Evolutionary conservation across 1,140 invertebrate genomes (phyloP), one percentile per base, ranked within the genome.

Genomic region (Aphis gossypii): DNA sequence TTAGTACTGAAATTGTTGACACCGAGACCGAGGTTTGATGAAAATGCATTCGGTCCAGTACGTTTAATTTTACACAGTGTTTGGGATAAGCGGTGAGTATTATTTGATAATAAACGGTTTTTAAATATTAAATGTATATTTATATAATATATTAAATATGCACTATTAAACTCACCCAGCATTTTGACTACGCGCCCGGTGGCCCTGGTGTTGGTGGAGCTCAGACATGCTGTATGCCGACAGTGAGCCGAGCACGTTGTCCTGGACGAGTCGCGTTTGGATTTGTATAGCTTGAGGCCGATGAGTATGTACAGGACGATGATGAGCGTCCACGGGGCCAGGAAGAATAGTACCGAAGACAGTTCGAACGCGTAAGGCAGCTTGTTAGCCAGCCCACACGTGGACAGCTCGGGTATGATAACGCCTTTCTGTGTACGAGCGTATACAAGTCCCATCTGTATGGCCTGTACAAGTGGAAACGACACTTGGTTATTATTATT

Each of bases 321-420:
- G 94, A 99, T 98, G 48, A 98, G 95, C 11, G 97, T 97, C 98
- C 99, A 98, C 1, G 98, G 98, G 2, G 97, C 96, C 7, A 98
- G 96, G 95, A 99, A 99, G 95, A 99, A 98, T 25, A 98, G 95
- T 94, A 98, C 96, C 0, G 97, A 98, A 1, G 98, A 98, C 92
- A 98, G 96, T 94, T 98, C 97, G 94, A 98, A 99, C 1, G 97
- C 96, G 95, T 98, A 97, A 30, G 92, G 92, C 0, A 93, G 38
- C 25, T 93, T 51, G 82, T 93, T 93, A 48, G 48, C 76, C 14
- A 93, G 30, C 9, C n/a, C 35, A 30, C 92, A 93, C 5, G 46
- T 51, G 11, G 92, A 93, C 46, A 83, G 7, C 21, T 93, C 92
- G n/a, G 48, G 82, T 86, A 93, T 54, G 35, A 51, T 30, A 0